Conservation (phyloP, 2,113 vertebrate species). For the Ahaetulla prasina region DNA sequence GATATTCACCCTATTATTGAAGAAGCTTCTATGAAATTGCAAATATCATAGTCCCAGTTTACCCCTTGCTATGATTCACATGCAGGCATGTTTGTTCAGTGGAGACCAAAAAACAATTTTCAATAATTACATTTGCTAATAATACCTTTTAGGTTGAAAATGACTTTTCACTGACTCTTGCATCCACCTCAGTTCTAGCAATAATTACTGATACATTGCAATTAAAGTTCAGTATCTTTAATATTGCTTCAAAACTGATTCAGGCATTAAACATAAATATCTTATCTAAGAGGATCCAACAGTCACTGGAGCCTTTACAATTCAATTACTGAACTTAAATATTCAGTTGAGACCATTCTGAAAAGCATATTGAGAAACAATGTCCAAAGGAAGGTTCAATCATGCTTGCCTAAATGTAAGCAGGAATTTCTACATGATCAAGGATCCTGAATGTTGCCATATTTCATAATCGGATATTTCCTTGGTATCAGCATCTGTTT, state of each 20-base stretch:
- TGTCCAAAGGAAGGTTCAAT: neutral
- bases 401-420: neutral
- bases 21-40: neutral
- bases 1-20: neutral
- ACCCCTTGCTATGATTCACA: neutral
- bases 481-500: neutral
- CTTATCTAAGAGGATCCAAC: neutral
- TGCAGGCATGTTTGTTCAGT: neutral
- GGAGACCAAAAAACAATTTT: neutral
- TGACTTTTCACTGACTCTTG: neutral
- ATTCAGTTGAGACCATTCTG: neutral
- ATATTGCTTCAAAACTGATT: neutral
- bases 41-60: neutral
- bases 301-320: neutral
- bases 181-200: neutral
- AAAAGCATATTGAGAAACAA: neutral
- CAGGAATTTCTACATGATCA: neutral
- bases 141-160: neutral
- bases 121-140: neutral
- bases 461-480: neutral
- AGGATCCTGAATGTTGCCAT: neutral
- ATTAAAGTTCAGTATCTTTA: slow-evolving; percentile 30
- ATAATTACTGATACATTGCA: neutral
- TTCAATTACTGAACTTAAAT: neutral
- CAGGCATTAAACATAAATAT: neutral